A percentile compares a stretch with the other conserved stretches of the same genome.
Evolutionary conservation across 2,113 vertebrate species (phyloP).

Genomic region (Brachyhypopomus gauderio): DNA sequence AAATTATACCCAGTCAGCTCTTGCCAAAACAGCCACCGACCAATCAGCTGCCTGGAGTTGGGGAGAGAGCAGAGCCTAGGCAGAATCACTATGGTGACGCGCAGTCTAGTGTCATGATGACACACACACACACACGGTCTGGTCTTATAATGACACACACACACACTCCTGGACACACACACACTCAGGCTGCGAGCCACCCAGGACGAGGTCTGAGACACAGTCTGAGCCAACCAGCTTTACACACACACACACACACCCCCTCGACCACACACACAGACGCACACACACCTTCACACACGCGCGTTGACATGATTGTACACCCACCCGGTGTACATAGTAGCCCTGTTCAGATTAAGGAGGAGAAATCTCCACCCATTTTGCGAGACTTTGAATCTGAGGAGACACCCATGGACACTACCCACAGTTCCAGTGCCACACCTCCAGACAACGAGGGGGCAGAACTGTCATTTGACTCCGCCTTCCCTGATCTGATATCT

Average conservation of each 20-base stretch:
- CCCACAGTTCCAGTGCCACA: constrained; percentile 17
- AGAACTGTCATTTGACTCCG: constrained; percentile 82
- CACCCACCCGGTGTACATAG: neutral
- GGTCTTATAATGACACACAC: neutral
- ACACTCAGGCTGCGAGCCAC: constrained; percentile 24
- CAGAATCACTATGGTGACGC: constrained; percentile 1
- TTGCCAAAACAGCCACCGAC: constrained; percentile 15
- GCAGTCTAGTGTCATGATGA: neutral
- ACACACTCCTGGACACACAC: neutral
- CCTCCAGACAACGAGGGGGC: constrained; percentile 65
- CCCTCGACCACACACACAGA: neutral
- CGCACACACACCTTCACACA: neutral
- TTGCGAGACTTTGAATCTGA: constrained; percentile 45
- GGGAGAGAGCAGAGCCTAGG: constrained; percentile 23
- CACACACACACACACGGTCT: neutral
- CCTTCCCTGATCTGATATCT: constrained; percentile 87
- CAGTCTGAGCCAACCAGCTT: constrained; percentile 12
- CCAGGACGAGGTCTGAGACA: too few relatives aligned
- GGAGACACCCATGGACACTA: constrained; percentile 72
- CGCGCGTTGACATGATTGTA: neutral
- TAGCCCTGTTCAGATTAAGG: constrained; percentile 62
- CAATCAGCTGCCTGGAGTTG: constrained; percentile 41
- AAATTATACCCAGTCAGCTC: neutral
- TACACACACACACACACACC: neutral
- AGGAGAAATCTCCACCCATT: constrained; percentile 55